Percentiles rank a stretch among this genome's conserved stretches.
These are phyloP conservation scores for Zaprionus kolodkinae DNA, from an alignment of 1,140 invertebrate genomes.

Conservation along the genomic window DNA sequence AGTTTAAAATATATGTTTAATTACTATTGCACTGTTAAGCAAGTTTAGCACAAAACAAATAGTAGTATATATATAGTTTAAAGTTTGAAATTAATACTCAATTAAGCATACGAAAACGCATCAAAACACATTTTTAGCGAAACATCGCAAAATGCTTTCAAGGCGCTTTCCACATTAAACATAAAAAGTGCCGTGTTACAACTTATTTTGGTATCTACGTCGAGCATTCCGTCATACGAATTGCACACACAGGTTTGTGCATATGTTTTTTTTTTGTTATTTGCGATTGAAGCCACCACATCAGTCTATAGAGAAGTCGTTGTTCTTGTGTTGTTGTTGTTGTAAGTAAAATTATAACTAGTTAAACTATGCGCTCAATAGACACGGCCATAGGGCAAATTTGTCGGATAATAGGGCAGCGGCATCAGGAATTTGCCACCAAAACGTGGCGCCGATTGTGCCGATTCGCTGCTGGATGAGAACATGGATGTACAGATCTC, in stretches of 20 bases:
- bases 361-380: slow-evolving; percentile 49
- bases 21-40: slow-evolving; percentile 39
- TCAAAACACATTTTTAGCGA: slow-evolving; percentile 66
- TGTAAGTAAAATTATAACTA: slow-evolving; percentile 10
- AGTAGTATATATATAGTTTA: not conserved
- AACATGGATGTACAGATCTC: slow-evolving; percentile 83
- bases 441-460: slow-evolving; percentile 76
- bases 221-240: slow-evolving; percentile 73
- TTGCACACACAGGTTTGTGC: slow-evolving; percentile 18
- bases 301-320: slow-evolving; percentile 62
- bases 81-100: slow-evolving; percentile 23
- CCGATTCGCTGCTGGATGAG: slow-evolving; percentile 81
- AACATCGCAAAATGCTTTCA: slow-evolving; percentile 59
- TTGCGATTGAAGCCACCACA: slow-evolving; percentile 52
- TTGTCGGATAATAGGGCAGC: slow-evolving; percentile 79
- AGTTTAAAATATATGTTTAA: slow-evolving; percentile 32
- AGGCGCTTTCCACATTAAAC: slow-evolving; percentile 59
- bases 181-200: slow-evolving; percentile 37
- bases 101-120: slow-evolving; percentile 46
- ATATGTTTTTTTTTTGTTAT: slow-evolving; percentile 8
- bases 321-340: not conserved
- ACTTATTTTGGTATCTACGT: slow-evolving; percentile 63
- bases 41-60: slow-evolving; percentile 22
- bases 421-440: slow-evolving; percentile 81
- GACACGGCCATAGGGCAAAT: slow-evolving; percentile 80